Conservation (phyloP, 1,140 invertebrate species). For the Littorina saxatilis region DNA sequence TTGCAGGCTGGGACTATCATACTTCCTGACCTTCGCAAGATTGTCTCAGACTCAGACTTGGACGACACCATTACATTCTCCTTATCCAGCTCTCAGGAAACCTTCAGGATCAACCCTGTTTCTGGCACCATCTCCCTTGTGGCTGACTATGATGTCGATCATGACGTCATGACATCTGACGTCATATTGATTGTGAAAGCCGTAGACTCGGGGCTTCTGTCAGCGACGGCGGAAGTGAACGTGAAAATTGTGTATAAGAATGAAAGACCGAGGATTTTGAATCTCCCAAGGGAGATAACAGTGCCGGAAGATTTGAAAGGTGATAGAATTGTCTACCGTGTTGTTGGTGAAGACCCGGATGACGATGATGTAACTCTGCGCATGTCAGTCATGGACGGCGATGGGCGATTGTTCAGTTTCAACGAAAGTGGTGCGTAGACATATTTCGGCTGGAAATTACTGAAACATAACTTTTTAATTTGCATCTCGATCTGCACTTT, state of each 20-base stretch:
- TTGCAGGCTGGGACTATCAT: neutral
- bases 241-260: neutral
- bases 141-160: neutral
- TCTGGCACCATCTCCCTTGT: neutral
- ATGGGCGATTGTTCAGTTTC: neutral
- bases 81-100: neutral
- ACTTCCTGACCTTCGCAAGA: neutral
- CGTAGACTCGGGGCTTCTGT: neutral
- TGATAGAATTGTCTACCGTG: slow-evolving; percentile 2
- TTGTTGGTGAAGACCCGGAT: neutral
- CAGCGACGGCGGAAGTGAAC: neutral
- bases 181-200: neutral
- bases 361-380: neutral
- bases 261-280: neutral
- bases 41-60: neutral
- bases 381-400: neutral
- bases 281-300: neutral
- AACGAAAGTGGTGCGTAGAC: neutral
- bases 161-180: neutral
- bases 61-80: neutral
- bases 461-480: too few species aligned
- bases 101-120: neutral
- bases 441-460: too few species aligned
- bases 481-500: too few species aligned
- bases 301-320: neutral